phyloP scores from a whole-genome alignment of 1,140 invertebrate species.

The Drosophila bocqueti region DNA sequence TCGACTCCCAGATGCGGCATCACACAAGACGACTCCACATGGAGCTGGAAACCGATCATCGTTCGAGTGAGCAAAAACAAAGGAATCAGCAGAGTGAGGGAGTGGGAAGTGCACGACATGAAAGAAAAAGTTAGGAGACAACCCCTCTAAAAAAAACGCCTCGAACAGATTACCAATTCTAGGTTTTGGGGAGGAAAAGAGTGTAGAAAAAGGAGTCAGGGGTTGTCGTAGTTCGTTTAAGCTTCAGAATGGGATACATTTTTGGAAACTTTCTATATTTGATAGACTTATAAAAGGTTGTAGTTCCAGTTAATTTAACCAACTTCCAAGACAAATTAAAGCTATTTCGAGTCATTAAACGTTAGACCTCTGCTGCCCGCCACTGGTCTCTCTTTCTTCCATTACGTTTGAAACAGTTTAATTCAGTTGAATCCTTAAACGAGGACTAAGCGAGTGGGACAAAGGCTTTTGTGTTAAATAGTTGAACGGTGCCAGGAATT shows the following conservation, averaged over 20 bases:
- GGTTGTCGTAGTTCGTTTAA: too few species aligned
- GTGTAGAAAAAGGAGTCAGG: not conserved
- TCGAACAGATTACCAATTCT: conserved; percentile 54
- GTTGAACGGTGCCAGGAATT: conserved; percentile 58
- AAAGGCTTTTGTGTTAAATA: conserved; percentile 57
- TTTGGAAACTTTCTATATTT: too few species aligned
- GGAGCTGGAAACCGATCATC: conserved; percentile 44
- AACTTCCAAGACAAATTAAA: not conserved
- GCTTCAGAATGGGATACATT: not conserved
- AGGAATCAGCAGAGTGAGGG: conserved; percentile 11
- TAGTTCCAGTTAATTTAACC: too few species aligned
- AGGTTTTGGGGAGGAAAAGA: conserved; percentile 15
- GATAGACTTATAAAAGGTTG: not conserved
- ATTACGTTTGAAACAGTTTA: conserved; percentile 42
- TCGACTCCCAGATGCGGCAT: conserved; percentile 30
- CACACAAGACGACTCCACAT: conserved; percentile 39
- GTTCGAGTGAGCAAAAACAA: conserved; percentile 66
- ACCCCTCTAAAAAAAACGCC: conserved; percentile 12
- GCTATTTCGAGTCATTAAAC: not conserved
- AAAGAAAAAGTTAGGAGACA: conserved; percentile 14
- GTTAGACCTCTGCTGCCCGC: not conserved
- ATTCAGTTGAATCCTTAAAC: conserved; percentile 48
- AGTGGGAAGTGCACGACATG: conserved; percentile 15
- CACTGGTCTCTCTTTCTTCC: not conserved
- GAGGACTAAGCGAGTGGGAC: conserved; percentile 40